A percentile compares a stretch with the other conserved stretches of the same genome.
Conservation (phyloP, 1,140 invertebrate species). For the Drosophila azteca region DNA sequence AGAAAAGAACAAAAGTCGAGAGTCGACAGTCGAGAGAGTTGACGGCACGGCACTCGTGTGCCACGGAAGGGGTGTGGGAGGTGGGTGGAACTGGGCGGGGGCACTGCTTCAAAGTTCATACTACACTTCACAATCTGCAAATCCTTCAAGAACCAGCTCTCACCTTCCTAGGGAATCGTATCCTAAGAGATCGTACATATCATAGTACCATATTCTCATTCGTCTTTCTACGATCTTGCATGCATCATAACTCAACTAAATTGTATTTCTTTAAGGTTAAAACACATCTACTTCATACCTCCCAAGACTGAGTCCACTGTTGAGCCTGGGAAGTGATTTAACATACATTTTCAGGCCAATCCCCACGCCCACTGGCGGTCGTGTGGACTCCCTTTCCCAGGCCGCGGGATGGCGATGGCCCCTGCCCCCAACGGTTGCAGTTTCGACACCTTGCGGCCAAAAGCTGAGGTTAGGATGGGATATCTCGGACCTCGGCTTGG, state of each 20-base stretch:
- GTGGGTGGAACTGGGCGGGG: constrained; percentile 18
- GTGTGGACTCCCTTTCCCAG: constrained; percentile 35
- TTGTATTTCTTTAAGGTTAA: too few relatives aligned
- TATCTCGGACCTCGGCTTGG: background rate
- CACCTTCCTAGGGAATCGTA: too few relatives aligned
- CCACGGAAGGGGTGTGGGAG: constrained; percentile 1
- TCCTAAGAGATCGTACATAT: too few relatives aligned
- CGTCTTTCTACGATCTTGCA: too few relatives aligned
- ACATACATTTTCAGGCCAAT: constrained; percentile 38
- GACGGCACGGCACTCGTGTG: background rate
- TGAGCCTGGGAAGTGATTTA: constrained; percentile 38
- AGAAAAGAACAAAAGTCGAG: constrained; percentile 69
- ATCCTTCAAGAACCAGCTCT: too few relatives aligned
- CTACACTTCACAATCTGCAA: background rate
- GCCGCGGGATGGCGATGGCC: constrained; percentile 1
- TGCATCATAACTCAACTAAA: too few relatives aligned
- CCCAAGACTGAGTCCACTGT: background rate
- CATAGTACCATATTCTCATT: too few relatives aligned
- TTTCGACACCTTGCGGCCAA: constrained; percentile 75
- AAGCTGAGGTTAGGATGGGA: constrained; percentile 7
- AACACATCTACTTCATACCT: background rate
- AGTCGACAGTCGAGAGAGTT: constrained; percentile 18
- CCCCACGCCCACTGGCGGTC: constrained; percentile 21
- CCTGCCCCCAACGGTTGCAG: constrained; percentile 54
- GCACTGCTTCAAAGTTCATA: constrained; percentile 34